Base-by-base conservation (phyloP, 2,113 vertebrate genomes). In the Paraplagusia blochii region DNA sequence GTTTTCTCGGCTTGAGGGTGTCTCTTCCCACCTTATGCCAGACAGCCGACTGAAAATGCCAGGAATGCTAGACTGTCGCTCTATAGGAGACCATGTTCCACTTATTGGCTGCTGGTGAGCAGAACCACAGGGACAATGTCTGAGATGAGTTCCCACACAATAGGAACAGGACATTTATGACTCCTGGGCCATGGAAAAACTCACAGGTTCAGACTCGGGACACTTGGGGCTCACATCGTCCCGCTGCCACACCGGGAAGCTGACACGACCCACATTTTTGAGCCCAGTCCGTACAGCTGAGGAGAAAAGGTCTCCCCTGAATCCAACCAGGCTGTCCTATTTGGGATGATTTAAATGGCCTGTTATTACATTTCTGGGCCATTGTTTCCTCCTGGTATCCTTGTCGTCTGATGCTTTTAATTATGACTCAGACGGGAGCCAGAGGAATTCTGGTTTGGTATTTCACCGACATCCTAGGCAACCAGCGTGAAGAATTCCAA, bases 41-140 rank as follows among this genome's bases (percentile, higher is more conserved):
- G 82, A 89, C 85, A 84, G 85, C 80, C 84, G 88, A 89, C 90
- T 90, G 84, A 67, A 89, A 90, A 91, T 91, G 81, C 69, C 56
- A 90, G 87, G 91, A 92, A 92, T 92, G 91, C 90, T 84, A 92
- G 91, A 90, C 89, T 89, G 76, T 74, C 60, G 66, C 91, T 84
- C 87, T 51, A 87, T 87, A 89, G 91, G 91, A 90, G 86, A 83
- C 82, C 88, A 85, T 92, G 90, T 91, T 89, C 72, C 66, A 83
- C 88, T 92, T 92, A 92, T 91, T 91, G 90, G 89, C 85, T 78
- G 72, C 88, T 74, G 82, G 85, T 88, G 88, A 45, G 85, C 48
- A 62, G 77, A 86, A 81, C 81, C 72, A 73, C 63, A 16, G 84
- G 85, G 84, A 87, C 86, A 83, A 87, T 89, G 88, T 89, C 88